phyloP scores from a whole-genome alignment of 1,140 invertebrate species.

The Papilio dardanus region DNA sequence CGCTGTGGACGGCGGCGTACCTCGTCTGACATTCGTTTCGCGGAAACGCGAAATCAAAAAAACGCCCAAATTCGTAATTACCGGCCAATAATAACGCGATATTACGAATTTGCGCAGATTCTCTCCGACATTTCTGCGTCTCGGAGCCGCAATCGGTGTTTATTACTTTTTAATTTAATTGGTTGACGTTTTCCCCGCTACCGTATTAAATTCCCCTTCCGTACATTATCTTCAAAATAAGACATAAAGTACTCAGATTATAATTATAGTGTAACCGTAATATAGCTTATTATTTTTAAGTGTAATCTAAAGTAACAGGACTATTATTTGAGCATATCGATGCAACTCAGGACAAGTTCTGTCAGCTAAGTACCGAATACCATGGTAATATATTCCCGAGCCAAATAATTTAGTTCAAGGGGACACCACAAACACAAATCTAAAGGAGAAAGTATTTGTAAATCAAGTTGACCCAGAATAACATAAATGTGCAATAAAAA shows the following conservation, averaged over 20 bases:
- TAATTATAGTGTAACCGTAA: neutral
- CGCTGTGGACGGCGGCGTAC: conserved; percentile 7
- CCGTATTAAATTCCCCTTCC: conserved; percentile 13
- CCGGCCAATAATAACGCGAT: conserved; percentile 65
- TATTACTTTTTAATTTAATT: conserved; percentile 73
- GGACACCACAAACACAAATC: neutral
- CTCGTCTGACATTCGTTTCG: conserved; percentile 45
- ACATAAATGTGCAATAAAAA: conserved; percentile 29
- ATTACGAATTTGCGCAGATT: conserved; percentile 55
- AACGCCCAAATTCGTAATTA: conserved; percentile 59
- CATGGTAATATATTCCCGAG: neutral
- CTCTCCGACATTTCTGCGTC: conserved; percentile 40
- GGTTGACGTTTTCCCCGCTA: conserved; percentile 40
- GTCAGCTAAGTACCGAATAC: neutral
- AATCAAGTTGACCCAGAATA: conserved; percentile 33
- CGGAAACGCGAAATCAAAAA: conserved; percentile 56
- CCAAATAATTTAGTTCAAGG: neutral
- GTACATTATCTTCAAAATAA: conserved; percentile 22
- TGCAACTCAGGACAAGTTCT: neutral
- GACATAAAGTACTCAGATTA: conserved; percentile 1
- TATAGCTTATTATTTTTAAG: neutral
- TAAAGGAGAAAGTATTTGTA: conserved; percentile 26
- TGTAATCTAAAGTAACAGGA: neutral
- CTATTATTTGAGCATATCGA: neutral
- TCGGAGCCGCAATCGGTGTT: conserved; percentile 49